phyloP scores from a whole-genome alignment of 2,113 vertebrate species.

The Cavia porcellus region DNA sequence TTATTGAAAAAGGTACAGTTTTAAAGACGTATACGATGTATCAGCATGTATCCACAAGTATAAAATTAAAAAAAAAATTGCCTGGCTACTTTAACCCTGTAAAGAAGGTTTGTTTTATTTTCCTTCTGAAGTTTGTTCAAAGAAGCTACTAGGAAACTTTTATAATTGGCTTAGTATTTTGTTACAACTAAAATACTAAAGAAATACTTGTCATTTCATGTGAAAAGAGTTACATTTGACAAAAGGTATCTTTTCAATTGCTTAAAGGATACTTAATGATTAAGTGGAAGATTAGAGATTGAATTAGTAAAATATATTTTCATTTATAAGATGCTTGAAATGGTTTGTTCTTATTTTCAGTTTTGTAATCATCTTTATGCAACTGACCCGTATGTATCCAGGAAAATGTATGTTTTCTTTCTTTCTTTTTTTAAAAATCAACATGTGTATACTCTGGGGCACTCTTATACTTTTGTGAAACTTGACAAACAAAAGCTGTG shows the following conservation, averaged over 20 bases:
- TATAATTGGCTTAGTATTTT: background rate
- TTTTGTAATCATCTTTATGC: slow-evolving; percentile 47
- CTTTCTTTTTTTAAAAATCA: background rate
- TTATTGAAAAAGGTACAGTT: background rate
- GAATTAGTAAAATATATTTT: slow-evolving; percentile 41
- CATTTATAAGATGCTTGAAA: slow-evolving; percentile 3
- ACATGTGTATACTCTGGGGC: background rate
- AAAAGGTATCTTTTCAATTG: slow-evolving; percentile 37
- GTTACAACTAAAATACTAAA: background rate
- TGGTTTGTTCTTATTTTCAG: slow-evolving; percentile 1
- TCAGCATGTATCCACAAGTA: background rate
- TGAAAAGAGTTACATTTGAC: slow-evolving; percentile 7
- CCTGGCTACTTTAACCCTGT: background rate
- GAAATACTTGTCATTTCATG: background rate
- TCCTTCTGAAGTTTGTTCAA: slow-evolving; percentile 31
- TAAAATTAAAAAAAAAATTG: background rate
- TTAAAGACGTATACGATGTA: background rate
- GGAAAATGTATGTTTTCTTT: background rate
- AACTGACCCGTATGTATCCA: background rate
- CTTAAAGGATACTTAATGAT: background rate
- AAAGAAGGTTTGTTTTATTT: slow-evolving; percentile 48
- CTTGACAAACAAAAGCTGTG: slow-evolving; percentile 46
- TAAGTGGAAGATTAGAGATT: background rate
- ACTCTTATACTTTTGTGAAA: background rate
- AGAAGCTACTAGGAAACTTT: background rate